Evolutionary conservation across 2,888 invertebrate genomes (phyloP), one percentile per base, ranked within the genome.

Genomic region (Adelphocoris suturalis): DNA sequence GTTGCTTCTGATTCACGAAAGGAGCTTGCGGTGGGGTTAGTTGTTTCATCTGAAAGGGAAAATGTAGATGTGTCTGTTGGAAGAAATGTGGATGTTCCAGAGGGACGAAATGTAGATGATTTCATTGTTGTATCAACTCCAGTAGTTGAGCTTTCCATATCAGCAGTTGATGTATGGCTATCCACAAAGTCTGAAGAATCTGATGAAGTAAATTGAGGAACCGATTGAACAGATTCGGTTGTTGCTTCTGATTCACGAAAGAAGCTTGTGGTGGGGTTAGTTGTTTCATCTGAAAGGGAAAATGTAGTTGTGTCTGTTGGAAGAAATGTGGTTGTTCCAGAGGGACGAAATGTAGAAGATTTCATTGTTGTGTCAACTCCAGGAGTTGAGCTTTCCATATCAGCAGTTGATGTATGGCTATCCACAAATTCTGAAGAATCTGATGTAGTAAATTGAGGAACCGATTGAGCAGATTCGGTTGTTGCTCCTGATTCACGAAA

Each of bases 381-480:
- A 76, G 52, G 9, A 87, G 75, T 75, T 87, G 87, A 76, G 27
- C 76, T 87, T 87, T 78, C 87, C 47, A 78, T 23, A 75, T 9
- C 27, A 28, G 4, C 14, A 85, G 28, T 61, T 85, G 57, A 0
- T 55, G 52, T 57, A 37, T 7, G 37, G 37, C 61, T 55, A 7
- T 52, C 28, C 23, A 57, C 46, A 86, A 23, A 0, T 11, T 48
- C 46, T 75, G 85, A 57, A 61, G 14, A 1, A 61, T 23, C 13
- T 28, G 52, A n/a, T 28, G 19, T 14, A 52, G 68, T 47, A 46
- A 76, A 68, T 47, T 19, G 2, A 48, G 47, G 46, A 75, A 57
- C 46, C 16, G 87, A 4, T n/a, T 5, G 0, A 75, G 46, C 16
- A 28, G 57, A 12, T 86, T 86, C 68, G 11, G 75, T 86, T 9